phyloP scores from a whole-genome alignment of 2,113 vertebrate genomes.

The Suricata suricatta region DNA sequence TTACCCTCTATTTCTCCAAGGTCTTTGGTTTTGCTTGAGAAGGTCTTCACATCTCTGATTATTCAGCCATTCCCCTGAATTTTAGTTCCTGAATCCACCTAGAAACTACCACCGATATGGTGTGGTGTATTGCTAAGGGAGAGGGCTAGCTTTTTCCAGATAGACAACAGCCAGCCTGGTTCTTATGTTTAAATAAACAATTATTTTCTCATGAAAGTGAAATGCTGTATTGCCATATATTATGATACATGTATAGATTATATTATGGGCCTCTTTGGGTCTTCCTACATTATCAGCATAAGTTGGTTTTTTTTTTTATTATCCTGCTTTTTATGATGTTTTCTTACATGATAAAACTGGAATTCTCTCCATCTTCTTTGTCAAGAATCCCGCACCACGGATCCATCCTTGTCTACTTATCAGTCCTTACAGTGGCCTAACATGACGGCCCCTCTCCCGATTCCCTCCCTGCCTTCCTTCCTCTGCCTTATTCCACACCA shows the following conservation, averaged over 20 bases:
- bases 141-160: neutral
- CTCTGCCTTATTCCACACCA: neutral
- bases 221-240: neutral
- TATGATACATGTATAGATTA: neutral
- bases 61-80: neutral
- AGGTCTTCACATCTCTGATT: neutral
- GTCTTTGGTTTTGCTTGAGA: neutral
- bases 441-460: rapidly evolving
- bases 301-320: neutral
- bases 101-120: neutral
- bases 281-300: neutral
- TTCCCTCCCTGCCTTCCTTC: neutral
- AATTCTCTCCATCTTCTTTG: neutral
- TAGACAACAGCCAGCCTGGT: neutral
- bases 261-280: neutral
- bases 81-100: neutral
- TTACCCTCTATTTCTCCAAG: neutral
- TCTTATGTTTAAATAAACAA: neutral
- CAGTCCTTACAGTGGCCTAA: neutral
- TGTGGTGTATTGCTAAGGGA: neutral
- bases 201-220: neutral
- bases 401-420: neutral
- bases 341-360: neutral
- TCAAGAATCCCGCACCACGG: neutral
- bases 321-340: neutral